Evolutionary conservation across 2,113 vertebrate species (phyloP), one percentile per base, ranked within the genome.

Genomic region (Xyliphius kryptos): DNA sequence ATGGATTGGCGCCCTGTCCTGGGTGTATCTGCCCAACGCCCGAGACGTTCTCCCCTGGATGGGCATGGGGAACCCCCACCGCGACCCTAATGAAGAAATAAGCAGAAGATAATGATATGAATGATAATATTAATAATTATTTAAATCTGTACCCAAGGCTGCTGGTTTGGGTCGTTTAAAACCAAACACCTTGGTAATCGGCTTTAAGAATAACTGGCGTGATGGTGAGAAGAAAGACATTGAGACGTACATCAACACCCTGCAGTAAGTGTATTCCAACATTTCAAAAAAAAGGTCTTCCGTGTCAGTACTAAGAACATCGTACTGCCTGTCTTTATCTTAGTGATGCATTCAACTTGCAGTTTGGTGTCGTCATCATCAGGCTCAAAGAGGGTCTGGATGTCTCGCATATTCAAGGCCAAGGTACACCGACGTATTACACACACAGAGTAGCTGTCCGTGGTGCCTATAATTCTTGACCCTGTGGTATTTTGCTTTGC

Each of bases 191-290:
- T 77, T 97, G 72, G 94, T 97, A 32, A 82, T 97, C 78, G 95
- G 95, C 58, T 98, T 94, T 85, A 98, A 97, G 79, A 95, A 91
- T 81, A 92, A 94, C 77, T 98, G 95, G 95, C 82, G 87, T 10
- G 86, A 94, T 46, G 72, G 85, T 68, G 89, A 96, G 72, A 93
- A 94, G 91, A 92, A 85, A 70, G 92, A 97, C 26, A 87, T 97
- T 70, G 95, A 97, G 75, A 88, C 83, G 48, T 98, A 96, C 71
- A 91, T 97, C 81, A 97, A 93, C 78, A 88, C 90, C 43, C 89
- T 98, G 69, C 95, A 98, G 95, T 97, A 85, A 92, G 92, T 86
- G 11, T n/a, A 56, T 22, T 17, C 36, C 14, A 60, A 9, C 12
- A 11, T 9, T 47, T 6, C 4, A 26, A 21, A 26, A 20, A 15